phyloP scores from a whole-genome alignment of 2,113 vertebrate species.

The Cavia porcellus region DNA sequence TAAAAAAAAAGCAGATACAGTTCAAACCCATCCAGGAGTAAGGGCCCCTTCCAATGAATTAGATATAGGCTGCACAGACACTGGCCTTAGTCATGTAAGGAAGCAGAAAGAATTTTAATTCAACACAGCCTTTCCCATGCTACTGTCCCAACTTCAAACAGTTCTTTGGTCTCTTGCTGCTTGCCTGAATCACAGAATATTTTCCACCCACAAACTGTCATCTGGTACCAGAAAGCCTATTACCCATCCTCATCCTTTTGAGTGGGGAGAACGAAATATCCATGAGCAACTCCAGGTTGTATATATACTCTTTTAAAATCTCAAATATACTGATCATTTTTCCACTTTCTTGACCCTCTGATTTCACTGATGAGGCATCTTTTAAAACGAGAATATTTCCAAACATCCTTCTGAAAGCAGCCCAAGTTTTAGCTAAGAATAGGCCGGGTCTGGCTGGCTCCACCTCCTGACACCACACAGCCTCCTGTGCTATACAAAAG shows the following conservation, averaged over 20 bases:
- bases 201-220: neutral
- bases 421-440: neutral
- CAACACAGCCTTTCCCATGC: neutral
- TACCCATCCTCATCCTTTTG: neutral
- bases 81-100: neutral
- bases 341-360: neutral
- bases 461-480: neutral
- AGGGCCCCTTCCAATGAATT: neutral
- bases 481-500: neutral
- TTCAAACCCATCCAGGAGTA: neutral
- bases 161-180: constrained; percentile 6
- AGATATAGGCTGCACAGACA: neutral
- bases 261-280: neutral
- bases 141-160: neutral
- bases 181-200: neutral
- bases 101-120: constrained; percentile 14
- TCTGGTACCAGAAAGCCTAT: neutral
- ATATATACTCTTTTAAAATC: neutral
- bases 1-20: constrained; percentile 8
- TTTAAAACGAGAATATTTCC: neutral
- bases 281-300: neutral
- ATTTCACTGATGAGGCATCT: neutral
- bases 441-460: neutral
- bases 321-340: neutral
- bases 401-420: neutral